A percentile compares a stretch with the other conserved stretches of the same genome.
Conservation (phyloP, 2,888 invertebrate species). For the Tethea ocularis region DNA sequence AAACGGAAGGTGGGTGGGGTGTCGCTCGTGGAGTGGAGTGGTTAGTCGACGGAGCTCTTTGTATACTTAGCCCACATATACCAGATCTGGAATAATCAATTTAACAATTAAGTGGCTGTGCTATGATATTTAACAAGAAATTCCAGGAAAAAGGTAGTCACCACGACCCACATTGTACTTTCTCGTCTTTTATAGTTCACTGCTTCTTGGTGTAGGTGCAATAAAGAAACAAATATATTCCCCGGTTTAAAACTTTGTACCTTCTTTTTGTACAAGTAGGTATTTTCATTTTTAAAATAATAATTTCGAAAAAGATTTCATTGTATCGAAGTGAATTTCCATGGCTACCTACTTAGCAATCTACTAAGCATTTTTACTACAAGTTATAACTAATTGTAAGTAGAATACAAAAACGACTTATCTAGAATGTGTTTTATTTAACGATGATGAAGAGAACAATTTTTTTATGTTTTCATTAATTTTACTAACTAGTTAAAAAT, state of each 20-base stretch:
- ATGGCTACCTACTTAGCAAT: neutral
- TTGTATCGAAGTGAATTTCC: neutral
- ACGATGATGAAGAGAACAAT: too few species aligned
- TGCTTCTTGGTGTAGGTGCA: neutral
- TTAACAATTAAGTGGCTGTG: neutral
- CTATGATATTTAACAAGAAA: neutral
- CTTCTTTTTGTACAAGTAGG: too few species aligned
- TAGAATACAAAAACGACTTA: too few species aligned
- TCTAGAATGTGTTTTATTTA: too few species aligned
- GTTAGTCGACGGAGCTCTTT: conserved; percentile 79
- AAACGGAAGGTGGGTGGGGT: conserved; percentile 85
- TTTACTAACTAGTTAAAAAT: too few species aligned
- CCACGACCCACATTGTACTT: too few species aligned
- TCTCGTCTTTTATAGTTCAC: neutral
- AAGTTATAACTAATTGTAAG: too few species aligned
- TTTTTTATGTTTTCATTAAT: too few species aligned
- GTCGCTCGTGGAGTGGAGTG: conserved; percentile 87
- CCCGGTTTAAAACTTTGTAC: too few species aligned
- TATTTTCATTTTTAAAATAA: too few species aligned
- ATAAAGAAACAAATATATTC: too few species aligned
- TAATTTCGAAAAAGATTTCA: neutral
- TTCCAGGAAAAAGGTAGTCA: neutral
- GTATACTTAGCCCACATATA: conserved; percentile 79
- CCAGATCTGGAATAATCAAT: conserved; percentile 66
- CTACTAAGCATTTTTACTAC: neutral